phyloP scores from a whole-genome alignment of 2,888 invertebrate genomes.

The Schizaphis graminum region DNA sequence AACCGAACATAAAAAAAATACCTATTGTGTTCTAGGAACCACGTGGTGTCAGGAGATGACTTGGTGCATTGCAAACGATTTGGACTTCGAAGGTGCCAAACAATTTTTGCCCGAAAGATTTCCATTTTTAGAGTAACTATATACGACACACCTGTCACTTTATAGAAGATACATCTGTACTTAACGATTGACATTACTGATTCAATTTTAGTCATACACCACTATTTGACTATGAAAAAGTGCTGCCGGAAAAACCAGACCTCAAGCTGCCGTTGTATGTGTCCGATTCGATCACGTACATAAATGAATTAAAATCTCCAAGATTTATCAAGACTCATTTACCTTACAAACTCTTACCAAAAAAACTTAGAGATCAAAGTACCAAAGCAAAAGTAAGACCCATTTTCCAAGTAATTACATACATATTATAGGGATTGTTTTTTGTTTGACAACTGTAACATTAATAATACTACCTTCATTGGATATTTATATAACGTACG shows the following conservation, averaged over 20 bases:
- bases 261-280: slow-evolving; percentile 65
- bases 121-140: slow-evolving; percentile 80
- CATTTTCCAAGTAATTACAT: neutral
- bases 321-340: slow-evolving; percentile 68
- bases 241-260: slow-evolving; percentile 64
- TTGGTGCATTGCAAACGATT: slow-evolving; percentile 78
- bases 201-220: slow-evolving; percentile 63
- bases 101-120: slow-evolving; percentile 75
- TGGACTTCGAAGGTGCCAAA: slow-evolving; percentile 76
- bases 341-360: slow-evolving; percentile 67
- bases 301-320: slow-evolving; percentile 67
- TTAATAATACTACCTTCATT: too few species aligned
- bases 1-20: neutral
- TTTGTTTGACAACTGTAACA: neutral
- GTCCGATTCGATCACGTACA: slow-evolving; percentile 65
- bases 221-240: slow-evolving; percentile 66
- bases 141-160: neutral
- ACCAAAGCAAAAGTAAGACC: slow-evolving; percentile 68
- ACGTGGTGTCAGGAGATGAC: slow-evolving; percentile 86
- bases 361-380: slow-evolving; percentile 67
- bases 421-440: neutral
- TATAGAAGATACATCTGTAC: neutral
- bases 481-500: too few species aligned
- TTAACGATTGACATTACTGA: neutral
- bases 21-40: slow-evolving; percentile 73